Evolutionary conservation across 2,888 invertebrate species (phyloP).

Genomic region (Pandemis heparana): DNA sequence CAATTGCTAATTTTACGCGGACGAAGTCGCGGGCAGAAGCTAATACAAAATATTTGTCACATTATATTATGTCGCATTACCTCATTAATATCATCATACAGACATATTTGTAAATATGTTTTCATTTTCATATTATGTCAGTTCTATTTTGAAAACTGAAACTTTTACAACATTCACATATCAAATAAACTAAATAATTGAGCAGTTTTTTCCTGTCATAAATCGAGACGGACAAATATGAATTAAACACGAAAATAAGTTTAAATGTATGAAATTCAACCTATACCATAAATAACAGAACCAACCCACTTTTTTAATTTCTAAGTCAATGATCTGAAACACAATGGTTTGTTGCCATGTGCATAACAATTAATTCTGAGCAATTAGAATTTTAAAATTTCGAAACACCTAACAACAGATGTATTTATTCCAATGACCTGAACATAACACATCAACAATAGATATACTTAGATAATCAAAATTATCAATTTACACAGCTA

Average conservation of each 20-base stretch:
- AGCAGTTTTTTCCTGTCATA: no score
- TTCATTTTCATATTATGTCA: neutral
- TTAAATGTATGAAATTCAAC: neutral
- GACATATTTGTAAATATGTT: neutral
- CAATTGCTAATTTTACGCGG: no score
- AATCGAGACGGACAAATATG: no score
- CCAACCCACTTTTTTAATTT: neutral
- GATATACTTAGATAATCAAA: constrained; percentile 42
- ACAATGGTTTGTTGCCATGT: constrained; percentile 33
- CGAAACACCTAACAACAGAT: constrained; percentile 17
- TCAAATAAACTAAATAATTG: neutral
- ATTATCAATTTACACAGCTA: neutral
- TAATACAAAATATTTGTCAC: neutral
- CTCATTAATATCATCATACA: neutral
- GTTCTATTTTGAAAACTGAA: neutral
- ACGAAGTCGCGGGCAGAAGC: no score
- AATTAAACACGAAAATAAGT: neutral
- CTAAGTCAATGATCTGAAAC: constrained; percentile 24
- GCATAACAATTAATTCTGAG: constrained; percentile 18
- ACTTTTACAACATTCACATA: neutral
- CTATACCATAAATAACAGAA: neutral
- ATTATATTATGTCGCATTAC: neutral
- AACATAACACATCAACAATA: constrained; percentile 37
- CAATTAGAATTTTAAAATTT: constrained; percentile 33
- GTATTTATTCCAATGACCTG: constrained; percentile 26